These are phyloP conservation scores for Euura lappo DNA, from an alignment of 1,140 invertebrate genomes.

Conservation along the genomic window DNA sequence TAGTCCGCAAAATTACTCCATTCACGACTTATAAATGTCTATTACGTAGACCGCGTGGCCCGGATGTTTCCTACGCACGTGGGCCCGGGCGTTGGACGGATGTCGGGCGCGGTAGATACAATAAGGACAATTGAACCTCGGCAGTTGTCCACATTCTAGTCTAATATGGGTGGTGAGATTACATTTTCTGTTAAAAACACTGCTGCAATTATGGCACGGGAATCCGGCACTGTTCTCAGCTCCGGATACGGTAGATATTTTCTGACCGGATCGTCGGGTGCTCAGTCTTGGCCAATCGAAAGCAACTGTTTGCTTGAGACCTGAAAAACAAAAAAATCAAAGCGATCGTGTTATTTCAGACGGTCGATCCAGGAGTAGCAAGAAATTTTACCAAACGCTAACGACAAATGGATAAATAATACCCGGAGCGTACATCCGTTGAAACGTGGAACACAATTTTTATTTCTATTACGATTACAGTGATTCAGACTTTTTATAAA, in stretches of 20 bases:
- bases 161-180: constrained; percentile 62
- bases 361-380: neutral
- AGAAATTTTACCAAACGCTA: neutral
- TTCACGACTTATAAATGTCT: constrained; percentile 23
- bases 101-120: constrained; percentile 55
- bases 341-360: neutral
- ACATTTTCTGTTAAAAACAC: constrained; percentile 42
- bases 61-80: constrained; percentile 45
- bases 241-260: neutral
- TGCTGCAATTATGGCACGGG: constrained; percentile 27
- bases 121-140: constrained; percentile 60
- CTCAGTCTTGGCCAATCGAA: neutral
- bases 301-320: neutral
- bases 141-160: constrained; percentile 63
- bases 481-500: no score
- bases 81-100: constrained; percentile 46
- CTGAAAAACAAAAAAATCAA: neutral
- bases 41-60: constrained; percentile 34
- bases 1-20: neutral
- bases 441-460: no score
- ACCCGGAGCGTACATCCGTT: no score
- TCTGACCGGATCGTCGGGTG: neutral
- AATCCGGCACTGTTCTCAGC: neutral
- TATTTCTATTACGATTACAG: no score
- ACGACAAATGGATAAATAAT: neutral